phyloP scores from a whole-genome alignment of 2,113 vertebrate genomes.

The Aepyceros melampus region DNA sequence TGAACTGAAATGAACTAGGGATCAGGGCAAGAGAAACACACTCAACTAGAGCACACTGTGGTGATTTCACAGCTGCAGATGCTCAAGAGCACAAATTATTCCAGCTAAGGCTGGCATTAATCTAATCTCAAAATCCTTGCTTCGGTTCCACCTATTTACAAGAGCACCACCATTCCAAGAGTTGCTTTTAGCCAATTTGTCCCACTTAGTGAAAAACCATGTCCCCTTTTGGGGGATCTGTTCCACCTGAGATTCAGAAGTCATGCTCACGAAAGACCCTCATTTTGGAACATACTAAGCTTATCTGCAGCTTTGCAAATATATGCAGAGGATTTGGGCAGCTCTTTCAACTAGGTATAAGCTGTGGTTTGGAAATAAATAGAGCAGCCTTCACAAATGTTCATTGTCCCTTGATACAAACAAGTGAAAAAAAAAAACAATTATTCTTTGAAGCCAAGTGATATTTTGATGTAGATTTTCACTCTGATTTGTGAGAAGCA shows the following conservation, averaged over 20 bases:
- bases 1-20: not conserved
- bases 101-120: conserved; percentile 25
- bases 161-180: conserved; percentile 39
- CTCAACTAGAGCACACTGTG: not conserved
- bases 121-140: conserved; percentile 52
- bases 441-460: conserved; percentile 53
- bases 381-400: not conserved
- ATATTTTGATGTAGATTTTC: conserved; percentile 49
- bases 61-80: conserved; percentile 57
- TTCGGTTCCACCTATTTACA: conserved; percentile 33
- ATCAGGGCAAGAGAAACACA: not conserved
- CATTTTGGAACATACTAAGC: conserved; percentile 4
- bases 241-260: conserved; percentile 49
- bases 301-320: conserved; percentile 21
- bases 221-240: not conserved
- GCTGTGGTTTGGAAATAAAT: conserved; percentile 34
- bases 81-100: conserved; percentile 23
- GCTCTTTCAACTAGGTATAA: conserved; percentile 9
- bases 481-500: conserved; percentile 35
- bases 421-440: conserved; percentile 34
- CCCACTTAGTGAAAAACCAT: conserved; percentile 33
- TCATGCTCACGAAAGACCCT: not conserved
- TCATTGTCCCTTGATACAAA: conserved; percentile 6
- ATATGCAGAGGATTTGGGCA: not conserved
- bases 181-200: conserved; percentile 47